phyloP scores from a whole-genome alignment of 2,888 invertebrate species.

The Apamea crenata region DNA sequence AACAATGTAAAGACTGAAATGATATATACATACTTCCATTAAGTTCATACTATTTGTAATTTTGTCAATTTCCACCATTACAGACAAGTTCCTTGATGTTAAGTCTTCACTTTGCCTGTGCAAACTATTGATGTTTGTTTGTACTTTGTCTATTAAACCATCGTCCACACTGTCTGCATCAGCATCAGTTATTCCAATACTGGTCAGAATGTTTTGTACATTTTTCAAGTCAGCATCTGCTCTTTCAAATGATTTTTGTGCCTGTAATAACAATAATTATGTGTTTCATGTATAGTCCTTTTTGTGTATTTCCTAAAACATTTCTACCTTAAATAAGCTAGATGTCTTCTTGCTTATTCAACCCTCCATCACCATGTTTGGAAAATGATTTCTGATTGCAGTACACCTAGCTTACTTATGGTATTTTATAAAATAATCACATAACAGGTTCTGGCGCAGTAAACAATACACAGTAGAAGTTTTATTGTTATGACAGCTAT shows the following conservation, averaged over 20 bases:
- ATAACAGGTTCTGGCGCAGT: not conserved
- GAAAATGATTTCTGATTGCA: not conserved
- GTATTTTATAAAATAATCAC: not conserved
- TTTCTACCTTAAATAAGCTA: not conserved
- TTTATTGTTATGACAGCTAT: not conserved
- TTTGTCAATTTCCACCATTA: constrained; percentile 85
- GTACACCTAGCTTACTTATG: not conserved
- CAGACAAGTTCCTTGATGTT: constrained; percentile 81
- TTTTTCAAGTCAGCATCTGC: constrained; percentile 88
- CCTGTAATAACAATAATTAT: constrained; percentile 71
- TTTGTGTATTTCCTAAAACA: not conserved
- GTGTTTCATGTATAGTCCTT: not conserved
- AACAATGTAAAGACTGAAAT: not conserved
- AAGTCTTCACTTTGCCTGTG: constrained; percentile 84
- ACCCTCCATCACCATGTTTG: not conserved
- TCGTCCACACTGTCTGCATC: constrained; percentile 74
- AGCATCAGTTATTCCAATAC: constrained; percentile 80
- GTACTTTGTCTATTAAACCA: constrained; percentile 81
- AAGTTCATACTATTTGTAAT: constrained; percentile 72
- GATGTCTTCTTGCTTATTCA: not conserved
- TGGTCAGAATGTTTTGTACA: constrained; percentile 80
- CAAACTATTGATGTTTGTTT: constrained; percentile 77
- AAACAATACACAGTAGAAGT: not conserved
- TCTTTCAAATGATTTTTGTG: constrained; percentile 81
- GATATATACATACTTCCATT: constrained; percentile 75